Evolutionary conservation across 2,888 invertebrate species (phyloP).

Genomic region (Fragum fragum): DNA sequence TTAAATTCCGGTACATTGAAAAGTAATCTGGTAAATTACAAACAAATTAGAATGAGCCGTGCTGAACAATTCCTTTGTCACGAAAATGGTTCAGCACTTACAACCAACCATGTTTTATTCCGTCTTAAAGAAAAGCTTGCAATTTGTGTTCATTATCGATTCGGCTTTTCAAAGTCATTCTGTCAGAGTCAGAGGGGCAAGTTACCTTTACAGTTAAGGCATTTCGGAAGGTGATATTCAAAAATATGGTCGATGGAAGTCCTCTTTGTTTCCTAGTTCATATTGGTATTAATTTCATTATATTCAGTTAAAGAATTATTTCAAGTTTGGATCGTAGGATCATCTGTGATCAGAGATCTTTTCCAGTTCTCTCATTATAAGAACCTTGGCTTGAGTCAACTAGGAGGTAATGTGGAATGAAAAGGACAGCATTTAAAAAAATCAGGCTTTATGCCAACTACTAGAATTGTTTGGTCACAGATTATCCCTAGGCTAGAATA

Average conservation of each 20-base stretch:
- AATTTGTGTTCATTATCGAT: background rate
- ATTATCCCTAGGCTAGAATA: too few relatives aligned
- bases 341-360: too few relatives aligned
- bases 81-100: background rate
- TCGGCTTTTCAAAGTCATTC: background rate
- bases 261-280: background rate
- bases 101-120: background rate
- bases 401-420: too few relatives aligned
- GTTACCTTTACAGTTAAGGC: background rate
- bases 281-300: too few relatives aligned
- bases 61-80: background rate
- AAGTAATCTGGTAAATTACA: background rate
- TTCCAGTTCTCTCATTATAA: too few relatives aligned
- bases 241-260: constrained; percentile 1
- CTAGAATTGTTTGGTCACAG: too few relatives aligned
- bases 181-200: background rate
- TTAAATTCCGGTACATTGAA: background rate
- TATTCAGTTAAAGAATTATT: too few relatives aligned
- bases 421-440: too few relatives aligned
- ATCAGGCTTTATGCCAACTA: too few relatives aligned
- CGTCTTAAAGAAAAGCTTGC: background rate
- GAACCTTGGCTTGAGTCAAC: too few relatives aligned
- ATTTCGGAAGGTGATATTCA: background rate
- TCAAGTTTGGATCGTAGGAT: too few relatives aligned
- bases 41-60: background rate